Percentiles rank a stretch among this genome's conserved stretches.
phyloP scores from a whole-genome alignment of 2,888 invertebrate species.

The Monochamus alternatus region DNA sequence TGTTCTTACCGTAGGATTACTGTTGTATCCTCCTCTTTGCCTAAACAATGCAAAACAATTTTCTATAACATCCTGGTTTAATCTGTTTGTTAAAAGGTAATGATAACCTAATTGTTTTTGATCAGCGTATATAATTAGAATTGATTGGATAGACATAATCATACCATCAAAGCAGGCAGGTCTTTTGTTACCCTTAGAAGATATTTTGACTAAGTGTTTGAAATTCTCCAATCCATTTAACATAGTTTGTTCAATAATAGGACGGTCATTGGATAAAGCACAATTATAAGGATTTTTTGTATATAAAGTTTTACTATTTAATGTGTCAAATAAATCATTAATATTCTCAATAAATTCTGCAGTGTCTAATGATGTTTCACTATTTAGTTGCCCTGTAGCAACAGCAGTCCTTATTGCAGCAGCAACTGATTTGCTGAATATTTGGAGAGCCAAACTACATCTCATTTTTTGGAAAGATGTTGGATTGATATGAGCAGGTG shows the following conservation, averaged over 20 bases:
- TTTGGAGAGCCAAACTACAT: conserved; percentile 43
- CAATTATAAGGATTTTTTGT: conserved; percentile 18
- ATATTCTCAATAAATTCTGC: conserved; percentile 41
- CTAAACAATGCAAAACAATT: too few relatives aligned
- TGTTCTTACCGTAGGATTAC: background rate
- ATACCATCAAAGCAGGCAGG: conserved; percentile 43
- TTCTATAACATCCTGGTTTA: background rate
- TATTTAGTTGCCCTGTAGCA: conserved; percentile 31
- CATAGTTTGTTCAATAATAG: conserved; percentile 8
- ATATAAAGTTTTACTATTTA: conserved; percentile 41
- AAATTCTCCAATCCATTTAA: conserved; percentile 1
- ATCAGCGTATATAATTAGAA: conserved; percentile 19
- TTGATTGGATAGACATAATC: conserved; percentile 34
- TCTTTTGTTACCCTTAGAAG: conserved; percentile 13
- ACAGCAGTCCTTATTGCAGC: conserved; percentile 41
- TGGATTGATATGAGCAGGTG: conserved; percentile 45
- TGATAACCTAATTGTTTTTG: conserved; percentile 10
- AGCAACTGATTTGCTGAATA: conserved; percentile 43
- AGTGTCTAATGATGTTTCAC: conserved; percentile 30
- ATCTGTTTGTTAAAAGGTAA: conserved; percentile 36
- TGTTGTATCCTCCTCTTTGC: too few relatives aligned
- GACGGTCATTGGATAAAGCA: conserved; percentile 24
- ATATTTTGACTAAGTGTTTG: background rate
- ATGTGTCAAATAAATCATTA: conserved; percentile 44
- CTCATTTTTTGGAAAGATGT: conserved; percentile 42